These are phyloP conservation scores for Dryobota labecula DNA, from an alignment of 2,888 invertebrate genomes.

Conservation along the genomic window DNA sequence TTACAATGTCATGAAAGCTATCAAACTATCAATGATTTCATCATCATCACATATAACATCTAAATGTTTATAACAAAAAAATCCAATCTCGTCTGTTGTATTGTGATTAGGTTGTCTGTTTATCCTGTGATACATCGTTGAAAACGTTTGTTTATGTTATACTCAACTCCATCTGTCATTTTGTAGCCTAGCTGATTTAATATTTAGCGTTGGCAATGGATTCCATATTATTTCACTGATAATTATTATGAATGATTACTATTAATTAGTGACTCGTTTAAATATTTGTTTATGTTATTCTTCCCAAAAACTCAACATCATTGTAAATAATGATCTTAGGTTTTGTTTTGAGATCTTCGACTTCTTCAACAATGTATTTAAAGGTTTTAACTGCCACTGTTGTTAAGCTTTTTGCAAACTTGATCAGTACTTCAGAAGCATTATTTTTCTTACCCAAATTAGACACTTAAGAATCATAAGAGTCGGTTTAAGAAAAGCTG, in stretches of 20 bases:
- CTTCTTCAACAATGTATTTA: not conserved
- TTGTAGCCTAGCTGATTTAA: conserved; percentile 16
- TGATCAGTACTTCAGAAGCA: conserved; percentile 5
- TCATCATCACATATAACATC: conserved; percentile 1
- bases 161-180: conserved; percentile 39
- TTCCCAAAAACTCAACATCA: conserved; percentile 1
- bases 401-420: conserved; percentile 7
- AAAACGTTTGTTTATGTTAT: conserved; percentile 31
- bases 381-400: not conserved
- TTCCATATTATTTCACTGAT: not conserved
- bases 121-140: conserved; percentile 36
- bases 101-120: conserved; percentile 7
- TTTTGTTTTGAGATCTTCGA: not conserved
- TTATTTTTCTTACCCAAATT: conserved; percentile 5
- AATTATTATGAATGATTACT: conserved; percentile 19
- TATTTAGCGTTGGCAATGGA: conserved; percentile 27
- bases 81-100: conserved; percentile 7
- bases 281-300: conserved; percentile 10
- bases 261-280: conserved; percentile 23
- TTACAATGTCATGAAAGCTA: conserved; percentile 11
- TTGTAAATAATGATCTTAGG: not conserved
- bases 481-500: conserved; percentile 28
- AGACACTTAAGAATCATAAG: conserved; percentile 35
- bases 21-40: not conserved
- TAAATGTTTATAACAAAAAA: conserved; percentile 14